phyloP scores from a whole-genome alignment of 2,113 vertebrate genomes.

The Toxostoma redivivum region DNA sequence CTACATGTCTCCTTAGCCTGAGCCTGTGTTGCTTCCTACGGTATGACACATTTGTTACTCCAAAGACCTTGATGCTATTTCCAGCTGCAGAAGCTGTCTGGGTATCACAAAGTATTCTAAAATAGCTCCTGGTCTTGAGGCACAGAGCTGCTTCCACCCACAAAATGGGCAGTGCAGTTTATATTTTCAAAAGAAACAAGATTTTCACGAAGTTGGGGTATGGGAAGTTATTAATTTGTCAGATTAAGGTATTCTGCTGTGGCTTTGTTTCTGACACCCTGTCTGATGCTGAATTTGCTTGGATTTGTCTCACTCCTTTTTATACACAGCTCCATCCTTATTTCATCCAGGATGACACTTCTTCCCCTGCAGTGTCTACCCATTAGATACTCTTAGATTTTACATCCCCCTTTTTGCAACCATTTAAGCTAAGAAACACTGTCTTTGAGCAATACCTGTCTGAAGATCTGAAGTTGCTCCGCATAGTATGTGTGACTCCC shows the following conservation, averaged over 20 bases:
- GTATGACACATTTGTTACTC: background rate
- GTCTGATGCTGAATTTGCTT: background rate
- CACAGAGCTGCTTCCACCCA: background rate
- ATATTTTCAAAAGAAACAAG: background rate
- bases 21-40: background rate
- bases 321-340: background rate
- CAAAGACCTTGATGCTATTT: conserved; percentile 18
- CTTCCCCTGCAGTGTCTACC: background rate
- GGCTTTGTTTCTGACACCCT: background rate
- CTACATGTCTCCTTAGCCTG: background rate
- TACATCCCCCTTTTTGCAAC: background rate
- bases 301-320: background rate
- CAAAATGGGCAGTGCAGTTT: background rate
- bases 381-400: background rate
- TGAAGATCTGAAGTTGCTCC: background rate
- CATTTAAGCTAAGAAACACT: background rate
- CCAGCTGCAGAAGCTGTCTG: background rate
- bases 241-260: background rate
- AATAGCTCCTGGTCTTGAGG: background rate
- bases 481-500: background rate
- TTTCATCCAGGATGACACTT: background rate
- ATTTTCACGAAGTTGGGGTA: background rate
- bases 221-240: background rate
- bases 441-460: background rate
- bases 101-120: background rate